Evolutionary conservation across 1,140 invertebrate genomes (phyloP), one percentile per base, ranked within the genome.

Genomic region (Drosophila pseudoobscura): DNA sequence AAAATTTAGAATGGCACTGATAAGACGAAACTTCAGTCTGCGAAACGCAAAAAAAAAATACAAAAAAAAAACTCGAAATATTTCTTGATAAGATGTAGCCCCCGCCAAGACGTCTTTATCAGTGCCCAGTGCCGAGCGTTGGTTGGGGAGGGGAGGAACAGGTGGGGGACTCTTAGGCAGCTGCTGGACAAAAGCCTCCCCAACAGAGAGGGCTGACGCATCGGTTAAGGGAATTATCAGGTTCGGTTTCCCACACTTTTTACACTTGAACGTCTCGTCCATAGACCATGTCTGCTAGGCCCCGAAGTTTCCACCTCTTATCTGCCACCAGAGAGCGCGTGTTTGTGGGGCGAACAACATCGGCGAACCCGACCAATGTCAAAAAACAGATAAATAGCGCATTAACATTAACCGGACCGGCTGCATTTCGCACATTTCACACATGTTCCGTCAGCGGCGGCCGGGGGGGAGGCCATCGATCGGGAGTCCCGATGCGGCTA

Each of bases 311-410:
- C 57, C 68, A 73, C 51, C 51, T 80, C 66, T 85, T 80, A 80
- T 85, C 80, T 54, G 46, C 2, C 20, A 20, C 11, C 15, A 29
- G 77, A 39, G 13, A 68, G 63, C 60, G 60, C 80, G 80, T 85
- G 8, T 58, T 61, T 56, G 51, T 66, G 39, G 49, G 15, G 50
- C 41, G 26, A 49, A 52, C 31, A 26, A 26, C 24, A 26, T 26
- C 63, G 50, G 22, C 44, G 47, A 1, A 65, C 39, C 20, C 50
- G 44, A 52, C 64, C 35, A 78, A 62, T 77, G 80, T 84, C 73
- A 85, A 85, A 80, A 75, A 84, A 80, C 80, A 80, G 66, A 78
- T 80, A 76, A 84, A 80, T 63, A 68, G 77, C 78, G 52, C 80
- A 74, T 85, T 77, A 84, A 55, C 80, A 74, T 85, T 77, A 84